Base-by-base conservation (phyloP, 2,888 invertebrate genomes). In the Nysson spinosus region DNA sequence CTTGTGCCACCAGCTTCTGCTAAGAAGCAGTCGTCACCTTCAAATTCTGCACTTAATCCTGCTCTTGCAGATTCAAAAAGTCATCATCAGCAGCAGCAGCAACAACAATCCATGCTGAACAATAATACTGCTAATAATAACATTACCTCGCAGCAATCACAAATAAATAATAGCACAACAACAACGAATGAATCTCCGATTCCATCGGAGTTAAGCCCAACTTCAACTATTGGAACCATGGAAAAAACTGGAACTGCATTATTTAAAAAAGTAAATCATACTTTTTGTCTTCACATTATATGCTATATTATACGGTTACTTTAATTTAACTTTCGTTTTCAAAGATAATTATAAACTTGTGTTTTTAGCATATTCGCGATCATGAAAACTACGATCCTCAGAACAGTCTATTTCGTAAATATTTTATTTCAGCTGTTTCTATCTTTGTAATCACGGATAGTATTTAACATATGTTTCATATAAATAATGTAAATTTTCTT, bases 51-150 rank as follows among this genome's bases (percentile, higher is more conserved):
- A 17, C 76, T 82, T 26, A 82, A 80, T 75, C 76, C 80, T 28
- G 74, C 80, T 49, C 75, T 82, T 43, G 77, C 78, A 28, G 83
- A 85, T 47, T 75, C 84, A 0, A 85, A 84, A 61, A 83, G 71
- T 82, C 88, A 81, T 58, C 85, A 84, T 46, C 81, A 83, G 42
- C 86, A 84, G 63, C 81, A 80, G 60, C 79, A 82, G 52, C 83
- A 79, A 56, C 80, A 78, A 81, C 85, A 76, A 39, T 82, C 83
- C 80, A 72, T 84, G 49, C 69, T 85, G 24, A 84, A 85, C 55
- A 86, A 86, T 43, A 85, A 86, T 68, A 86, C 88, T 47, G 84
- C 88, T 75, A 87, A 88, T 65, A 89, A 88, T 75, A 89, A 88
- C 64, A 84, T 86, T 70, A 83, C 86, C 60, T 86, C 82, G 43